Evolutionary conservation across 2,888 invertebrate genomes (phyloP).

Genomic region (Chorisops tibialis): DNA sequence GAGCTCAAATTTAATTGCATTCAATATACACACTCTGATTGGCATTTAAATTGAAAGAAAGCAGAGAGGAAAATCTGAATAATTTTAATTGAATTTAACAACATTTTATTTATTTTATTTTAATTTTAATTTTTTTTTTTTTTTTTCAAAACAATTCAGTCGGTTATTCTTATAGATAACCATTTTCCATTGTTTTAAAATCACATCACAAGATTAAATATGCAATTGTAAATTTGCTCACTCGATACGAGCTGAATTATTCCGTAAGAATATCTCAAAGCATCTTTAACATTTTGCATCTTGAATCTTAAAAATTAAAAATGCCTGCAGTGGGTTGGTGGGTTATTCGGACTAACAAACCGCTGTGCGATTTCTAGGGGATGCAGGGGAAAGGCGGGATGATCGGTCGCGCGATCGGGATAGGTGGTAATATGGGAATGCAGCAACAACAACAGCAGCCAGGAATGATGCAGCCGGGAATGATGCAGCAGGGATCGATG

Average conservation of each 20-base stretch:
- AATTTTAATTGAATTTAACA: not conserved
- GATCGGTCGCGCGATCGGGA: constrained; percentile 47
- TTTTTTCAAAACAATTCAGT: constrained; percentile 23
- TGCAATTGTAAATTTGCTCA: too few species aligned
- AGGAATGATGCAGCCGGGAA: constrained; percentile 37
- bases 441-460: constrained; percentile 45
- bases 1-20: not conserved
- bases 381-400: constrained; percentile 60
- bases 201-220: constrained; percentile 24
- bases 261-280: not conserved
- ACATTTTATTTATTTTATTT: not conserved
- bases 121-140: not conserved
- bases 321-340: constrained; percentile 34
- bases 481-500: constrained; percentile 37
- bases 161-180: constrained; percentile 30
- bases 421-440: constrained; percentile 52
- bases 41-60: not conserved
- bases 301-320: constrained; percentile 28
- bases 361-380: constrained; percentile 51
- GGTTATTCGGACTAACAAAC: constrained; percentile 34
- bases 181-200: constrained; percentile 26
- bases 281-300: constrained; percentile 15
- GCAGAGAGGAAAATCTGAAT: too few species aligned
- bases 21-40: not conserved
- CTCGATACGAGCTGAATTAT: too few species aligned